phyloP scores from a whole-genome alignment of 2,797 vertebrate genomes.

The Cossypha niveicapilla region DNA sequence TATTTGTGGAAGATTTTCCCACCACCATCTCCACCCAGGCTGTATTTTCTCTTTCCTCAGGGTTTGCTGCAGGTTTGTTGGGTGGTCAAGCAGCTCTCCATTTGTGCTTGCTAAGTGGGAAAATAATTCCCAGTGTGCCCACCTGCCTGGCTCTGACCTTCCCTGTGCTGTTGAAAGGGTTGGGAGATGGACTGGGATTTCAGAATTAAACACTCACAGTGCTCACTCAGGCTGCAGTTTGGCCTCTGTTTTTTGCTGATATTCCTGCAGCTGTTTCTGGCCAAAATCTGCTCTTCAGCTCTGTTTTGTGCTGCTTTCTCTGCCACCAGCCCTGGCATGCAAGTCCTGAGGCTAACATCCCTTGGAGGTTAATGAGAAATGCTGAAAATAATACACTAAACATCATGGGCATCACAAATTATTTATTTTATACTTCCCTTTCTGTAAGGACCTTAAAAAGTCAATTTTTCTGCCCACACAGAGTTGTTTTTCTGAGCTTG shows the following conservation, averaged over 20 bases:
- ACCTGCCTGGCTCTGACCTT: rapidly evolving
- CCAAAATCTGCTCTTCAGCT: not conserved
- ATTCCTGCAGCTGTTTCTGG: not conserved
- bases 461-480: not conserved
- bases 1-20: not conserved
- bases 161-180: rapidly evolving
- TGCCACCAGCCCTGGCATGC: no score
- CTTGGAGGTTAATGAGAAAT: not conserved
- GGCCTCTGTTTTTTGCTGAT: rapidly evolving
- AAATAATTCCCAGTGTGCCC: not conserved
- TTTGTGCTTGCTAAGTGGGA: not conserved
- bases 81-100: not conserved
- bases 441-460: not conserved
- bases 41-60: not conserved
- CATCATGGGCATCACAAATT: not conserved
- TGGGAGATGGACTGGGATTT: no score
- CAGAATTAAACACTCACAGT: not conserved
- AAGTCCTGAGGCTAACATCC: not conserved
- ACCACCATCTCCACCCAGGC: not conserved
- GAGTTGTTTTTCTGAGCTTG: not conserved
- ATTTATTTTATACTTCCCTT: not conserved
- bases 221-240: not conserved
- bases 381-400: not conserved
- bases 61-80: not conserved
- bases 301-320: not conserved